Conservation (phyloP, 2,797 vertebrate species). For the Pelobates cultripes region DNA sequence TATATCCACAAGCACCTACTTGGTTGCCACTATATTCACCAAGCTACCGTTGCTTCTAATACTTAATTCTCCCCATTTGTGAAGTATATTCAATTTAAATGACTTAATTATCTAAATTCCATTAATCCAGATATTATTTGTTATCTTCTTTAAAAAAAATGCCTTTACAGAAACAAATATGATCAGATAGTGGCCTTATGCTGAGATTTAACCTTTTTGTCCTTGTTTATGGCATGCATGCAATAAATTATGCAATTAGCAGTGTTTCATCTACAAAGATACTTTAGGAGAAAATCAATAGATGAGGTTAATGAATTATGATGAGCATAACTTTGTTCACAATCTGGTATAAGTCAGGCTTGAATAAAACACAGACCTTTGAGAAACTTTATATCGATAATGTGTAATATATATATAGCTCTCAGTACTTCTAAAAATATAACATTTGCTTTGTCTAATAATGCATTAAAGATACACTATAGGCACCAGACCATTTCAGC, state of each 20-base stretch:
- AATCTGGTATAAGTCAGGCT: background rate
- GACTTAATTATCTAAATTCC: too few relatives aligned
- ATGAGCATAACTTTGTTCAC: background rate
- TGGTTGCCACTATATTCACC: too few relatives aligned
- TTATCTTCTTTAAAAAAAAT: background rate
- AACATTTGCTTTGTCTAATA: too few relatives aligned
- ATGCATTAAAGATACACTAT: too few relatives aligned
- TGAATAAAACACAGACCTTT: background rate
- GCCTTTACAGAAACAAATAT: background rate
- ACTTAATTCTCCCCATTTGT: too few relatives aligned
- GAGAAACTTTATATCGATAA: too few relatives aligned
- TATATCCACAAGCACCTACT: too few relatives aligned
- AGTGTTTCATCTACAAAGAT: slow-evolving; percentile 42
- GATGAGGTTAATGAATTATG: slow-evolving; percentile 1
- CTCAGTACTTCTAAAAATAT: too few relatives aligned
- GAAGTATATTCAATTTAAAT: too few relatives aligned
- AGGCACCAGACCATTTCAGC: too few relatives aligned
- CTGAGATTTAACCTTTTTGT: slow-evolving; percentile 8
- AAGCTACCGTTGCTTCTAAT: too few relatives aligned
- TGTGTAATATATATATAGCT: too few relatives aligned
- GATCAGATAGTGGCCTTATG: background rate
- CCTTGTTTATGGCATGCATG: slow-evolving; percentile 8
- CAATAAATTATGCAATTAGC: slow-evolving; percentile 24
- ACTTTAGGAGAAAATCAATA: slow-evolving; percentile 39
- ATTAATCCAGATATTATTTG: background rate